Conservation (phyloP, 2,888 invertebrate genomes). For the Luperina testacea region DNA sequence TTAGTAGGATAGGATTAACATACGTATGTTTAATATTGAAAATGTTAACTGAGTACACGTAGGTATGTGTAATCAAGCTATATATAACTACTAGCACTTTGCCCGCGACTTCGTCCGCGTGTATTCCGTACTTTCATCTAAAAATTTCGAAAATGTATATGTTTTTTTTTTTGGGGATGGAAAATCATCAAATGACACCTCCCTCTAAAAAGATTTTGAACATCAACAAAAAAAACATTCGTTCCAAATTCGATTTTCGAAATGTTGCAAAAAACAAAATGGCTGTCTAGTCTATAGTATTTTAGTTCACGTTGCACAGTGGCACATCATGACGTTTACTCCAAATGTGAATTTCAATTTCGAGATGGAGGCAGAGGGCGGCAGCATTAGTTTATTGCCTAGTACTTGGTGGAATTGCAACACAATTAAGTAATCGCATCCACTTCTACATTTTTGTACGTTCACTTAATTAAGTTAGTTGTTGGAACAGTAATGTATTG, state of each 20-base stretch:
- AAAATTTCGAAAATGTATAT: too few species aligned
- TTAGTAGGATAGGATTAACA: too few species aligned
- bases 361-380: slow-evolving; percentile 59
- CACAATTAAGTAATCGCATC: slow-evolving; percentile 65
- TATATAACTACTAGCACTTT: too few species aligned
- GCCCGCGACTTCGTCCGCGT: too few species aligned
- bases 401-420: slow-evolving; percentile 65
- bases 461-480: slow-evolving; percentile 54
- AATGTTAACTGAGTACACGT: too few species aligned
- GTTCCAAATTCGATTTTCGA: slow-evolving; percentile 29
- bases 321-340: slow-evolving; percentile 64
- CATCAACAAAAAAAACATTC: neutral
- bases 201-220: slow-evolving; percentile 5
- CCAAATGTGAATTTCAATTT: slow-evolving; percentile 72
- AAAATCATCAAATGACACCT: too few species aligned
- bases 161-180: too few species aligned
- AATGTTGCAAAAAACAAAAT: slow-evolving; percentile 37
- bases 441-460: slow-evolving; percentile 50
- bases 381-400: slow-evolving; percentile 72
- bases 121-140: too few species aligned
- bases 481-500: slow-evolving; percentile 44
- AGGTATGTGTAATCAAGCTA: too few species aligned
- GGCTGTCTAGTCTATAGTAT: slow-evolving; percentile 25
- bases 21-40: neutral
- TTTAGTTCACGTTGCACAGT: slow-evolving; percentile 38